Percentiles rank a stretch among this genome's conserved stretches.
phyloP scores from a whole-genome alignment of 2,797 vertebrate species.

The Paramormyrops hopkinsi region DNA sequence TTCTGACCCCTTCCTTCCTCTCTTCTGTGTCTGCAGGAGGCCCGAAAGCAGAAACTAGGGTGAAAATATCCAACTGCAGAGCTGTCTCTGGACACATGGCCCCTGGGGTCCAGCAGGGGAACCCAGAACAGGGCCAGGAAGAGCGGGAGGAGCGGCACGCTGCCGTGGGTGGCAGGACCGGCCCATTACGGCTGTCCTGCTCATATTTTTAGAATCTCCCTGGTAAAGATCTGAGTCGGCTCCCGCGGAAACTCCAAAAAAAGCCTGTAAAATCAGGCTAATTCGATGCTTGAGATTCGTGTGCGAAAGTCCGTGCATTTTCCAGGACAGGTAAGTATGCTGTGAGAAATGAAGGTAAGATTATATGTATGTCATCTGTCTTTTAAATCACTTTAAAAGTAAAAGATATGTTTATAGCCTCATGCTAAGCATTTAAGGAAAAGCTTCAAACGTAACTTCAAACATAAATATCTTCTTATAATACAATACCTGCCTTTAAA shows the following conservation, averaged over 20 bases:
- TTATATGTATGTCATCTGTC: neutral
- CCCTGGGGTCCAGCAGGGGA: neutral
- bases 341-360: neutral
- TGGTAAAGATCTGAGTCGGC: neutral
- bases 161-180: neutral
- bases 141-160: neutral
- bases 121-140: neutral
- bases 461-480: neutral
- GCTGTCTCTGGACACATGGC: neutral
- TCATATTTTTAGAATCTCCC: neutral
- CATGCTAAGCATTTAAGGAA: neutral
- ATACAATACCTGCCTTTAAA: neutral
- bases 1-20: neutral
- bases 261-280: neutral
- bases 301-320: neutral
- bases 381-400: neutral
- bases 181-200: neutral
- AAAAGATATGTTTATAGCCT: neutral
- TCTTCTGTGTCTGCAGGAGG: neutral
- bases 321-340: neutral
- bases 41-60: neutral
- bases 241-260: neutral
- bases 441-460: neutral
- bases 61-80: neutral
- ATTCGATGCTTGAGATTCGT: neutral